Percentiles rank a stretch among this genome's conserved stretches.
phyloP scores from a whole-genome alignment of 2,797 vertebrate species.

The Sebastes nivosus region DNA sequence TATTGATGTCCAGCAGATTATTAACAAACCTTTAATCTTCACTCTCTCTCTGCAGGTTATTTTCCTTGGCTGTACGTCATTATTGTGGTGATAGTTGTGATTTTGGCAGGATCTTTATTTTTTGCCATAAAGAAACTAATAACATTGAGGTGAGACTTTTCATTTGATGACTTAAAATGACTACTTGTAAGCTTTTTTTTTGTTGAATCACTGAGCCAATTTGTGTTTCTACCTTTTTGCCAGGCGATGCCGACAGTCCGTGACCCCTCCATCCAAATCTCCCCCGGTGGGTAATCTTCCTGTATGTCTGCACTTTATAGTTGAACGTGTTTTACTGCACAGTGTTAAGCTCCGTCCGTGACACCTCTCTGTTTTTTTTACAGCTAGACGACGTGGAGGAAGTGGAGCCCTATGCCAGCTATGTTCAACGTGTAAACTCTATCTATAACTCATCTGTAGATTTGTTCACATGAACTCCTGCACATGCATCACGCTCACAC shows the following conservation, averaged over 20 bases:
- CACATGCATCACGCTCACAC: constrained; percentile 14
- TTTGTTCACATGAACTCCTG: constrained; percentile 45
- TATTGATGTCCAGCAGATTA: not conserved
- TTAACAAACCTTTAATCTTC: not conserved
- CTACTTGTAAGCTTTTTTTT: not conserved
- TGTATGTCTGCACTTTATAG: not conserved
- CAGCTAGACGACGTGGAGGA: constrained; percentile 78
- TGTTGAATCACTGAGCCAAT: not conserved
- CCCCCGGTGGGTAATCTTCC: constrained; percentile 53
- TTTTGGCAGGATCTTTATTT: constrained; percentile 29
- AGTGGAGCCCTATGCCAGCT: constrained; percentile 83
- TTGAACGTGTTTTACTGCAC: not conserved
- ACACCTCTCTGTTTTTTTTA: constrained; percentile 7
- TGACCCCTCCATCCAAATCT: constrained; percentile 45
- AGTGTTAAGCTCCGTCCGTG: not conserved
- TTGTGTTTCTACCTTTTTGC: not conserved
- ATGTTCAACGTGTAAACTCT: constrained; percentile 83
- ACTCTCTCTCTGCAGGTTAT: constrained; percentile 4
- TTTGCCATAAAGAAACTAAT: constrained; percentile 33
- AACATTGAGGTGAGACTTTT: constrained; percentile 48
- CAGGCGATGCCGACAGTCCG: constrained; percentile 37
- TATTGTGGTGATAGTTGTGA: not conserved
- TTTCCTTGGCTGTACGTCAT: not conserved
- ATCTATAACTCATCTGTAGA: constrained; percentile 82
- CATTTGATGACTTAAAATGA: not conserved